These are phyloP conservation scores for Hypena proboscidalis DNA, from an alignment of 2,888 invertebrate species.

Conservation along the genomic window DNA sequence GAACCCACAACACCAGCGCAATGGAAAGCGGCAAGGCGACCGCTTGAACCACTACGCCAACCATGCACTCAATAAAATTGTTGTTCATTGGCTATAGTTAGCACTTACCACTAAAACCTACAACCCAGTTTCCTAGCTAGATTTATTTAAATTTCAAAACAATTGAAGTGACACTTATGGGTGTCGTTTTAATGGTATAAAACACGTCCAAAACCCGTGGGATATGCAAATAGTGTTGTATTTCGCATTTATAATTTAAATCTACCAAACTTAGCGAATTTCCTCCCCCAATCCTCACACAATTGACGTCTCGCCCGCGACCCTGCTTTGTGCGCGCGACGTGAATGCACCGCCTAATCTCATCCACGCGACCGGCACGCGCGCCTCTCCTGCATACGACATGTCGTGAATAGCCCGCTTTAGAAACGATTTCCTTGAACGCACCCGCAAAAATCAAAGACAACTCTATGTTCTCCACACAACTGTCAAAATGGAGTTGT, in stretches of 20 bases:
- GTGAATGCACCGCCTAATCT: constrained; percentile 80
- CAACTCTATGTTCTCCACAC: constrained; percentile 46
- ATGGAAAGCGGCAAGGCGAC: no score
- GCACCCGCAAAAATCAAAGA: constrained; percentile 34
- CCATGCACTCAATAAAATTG: no score
- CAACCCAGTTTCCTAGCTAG: no score
- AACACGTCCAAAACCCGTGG: constrained; percentile 62
- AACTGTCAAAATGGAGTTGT: constrained; percentile 54
- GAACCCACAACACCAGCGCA: no score
- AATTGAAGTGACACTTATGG: constrained; percentile 28
- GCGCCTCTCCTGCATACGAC: constrained; percentile 75
- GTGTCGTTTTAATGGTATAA: constrained; percentile 42
- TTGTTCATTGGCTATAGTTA: no score
- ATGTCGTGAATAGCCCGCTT: constrained; percentile 60
- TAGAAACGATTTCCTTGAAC: constrained; percentile 48
- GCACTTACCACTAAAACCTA: no score
- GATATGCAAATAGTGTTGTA: constrained; percentile 81
- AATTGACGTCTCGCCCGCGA: constrained; percentile 77
- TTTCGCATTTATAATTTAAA: constrained; percentile 82
- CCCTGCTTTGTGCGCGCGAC: constrained; percentile 76
- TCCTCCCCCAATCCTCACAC: constrained; percentile 76
- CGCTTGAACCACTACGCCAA: no score
- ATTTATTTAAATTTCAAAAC: constrained; percentile 22
- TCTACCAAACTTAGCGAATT: constrained; percentile 80
- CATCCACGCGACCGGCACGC: constrained; percentile 78